Percentiles rank a stretch among this genome's conserved stretches.
phyloP scores from a whole-genome alignment of 30 jellyfish, hydroid and myxozoan species.

The Haliclystus octoradiatus region DNA sequence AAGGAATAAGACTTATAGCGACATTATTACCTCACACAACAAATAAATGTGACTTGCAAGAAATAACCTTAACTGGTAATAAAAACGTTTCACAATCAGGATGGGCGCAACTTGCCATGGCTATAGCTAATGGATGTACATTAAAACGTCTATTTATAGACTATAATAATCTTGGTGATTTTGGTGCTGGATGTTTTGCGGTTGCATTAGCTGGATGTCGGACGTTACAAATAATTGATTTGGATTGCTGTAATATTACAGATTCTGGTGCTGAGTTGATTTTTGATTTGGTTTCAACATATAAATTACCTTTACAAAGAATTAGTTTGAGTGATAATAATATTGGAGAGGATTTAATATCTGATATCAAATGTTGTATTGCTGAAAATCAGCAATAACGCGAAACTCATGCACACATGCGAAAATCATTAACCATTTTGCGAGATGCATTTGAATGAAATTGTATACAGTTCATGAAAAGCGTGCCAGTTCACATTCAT shows the following conservation, averaged over 20 bases:
- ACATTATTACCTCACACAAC: slow-evolving; percentile 22
- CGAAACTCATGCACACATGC: slow-evolving; percentile 5
- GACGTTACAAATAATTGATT: slow-evolving; percentile 44
- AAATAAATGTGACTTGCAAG: slow-evolving; percentile 35
- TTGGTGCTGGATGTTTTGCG: slow-evolving; percentile 95
- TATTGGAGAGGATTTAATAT: slow-evolving; percentile 56
- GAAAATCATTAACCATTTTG: too few species aligned
- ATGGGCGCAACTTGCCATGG: slow-evolving; percentile 98
- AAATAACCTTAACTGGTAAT: slow-evolving; percentile 87
- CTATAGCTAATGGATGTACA: slow-evolving; percentile 54
- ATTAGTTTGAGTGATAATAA: slow-evolving; percentile 71
- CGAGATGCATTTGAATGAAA: too few species aligned
- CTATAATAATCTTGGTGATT: slow-evolving; percentile 80
- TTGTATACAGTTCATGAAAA: too few species aligned
- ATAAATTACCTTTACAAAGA: slow-evolving; percentile 44
- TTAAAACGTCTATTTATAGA: slow-evolving; percentile 68
- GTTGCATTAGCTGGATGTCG: slow-evolving; percentile 88
- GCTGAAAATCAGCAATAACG: slow-evolving; percentile 14
- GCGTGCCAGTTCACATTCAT: too few species aligned
- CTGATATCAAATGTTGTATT: slow-evolving; percentile 64
- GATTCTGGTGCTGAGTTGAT: slow-evolving; percentile 88
- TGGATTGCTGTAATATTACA: slow-evolving; percentile 84
- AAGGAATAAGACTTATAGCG: slow-evolving; percentile 59
- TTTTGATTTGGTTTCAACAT: slow-evolving; percentile 60
- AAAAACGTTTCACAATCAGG: slow-evolving; percentile 77